These are phyloP conservation scores for Mobula hypostoma DNA, from an alignment of 2,113 vertebrate genomes.

Conservation along the genomic window DNA sequence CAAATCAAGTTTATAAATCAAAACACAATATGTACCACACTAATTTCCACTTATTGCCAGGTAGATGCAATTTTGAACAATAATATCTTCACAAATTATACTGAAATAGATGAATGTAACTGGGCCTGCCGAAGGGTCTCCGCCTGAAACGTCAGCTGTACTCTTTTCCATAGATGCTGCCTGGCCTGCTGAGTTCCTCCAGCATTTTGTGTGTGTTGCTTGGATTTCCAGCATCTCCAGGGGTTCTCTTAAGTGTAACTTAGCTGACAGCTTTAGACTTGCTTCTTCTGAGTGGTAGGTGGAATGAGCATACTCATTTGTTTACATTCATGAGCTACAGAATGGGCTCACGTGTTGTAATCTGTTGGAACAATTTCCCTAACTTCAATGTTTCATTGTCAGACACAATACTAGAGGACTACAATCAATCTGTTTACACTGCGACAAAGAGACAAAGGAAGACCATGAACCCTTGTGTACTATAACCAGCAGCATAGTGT, in stretches of 20 bases:
- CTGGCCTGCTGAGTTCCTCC: no score
- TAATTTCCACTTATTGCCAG: no score
- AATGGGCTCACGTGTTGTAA: neutral
- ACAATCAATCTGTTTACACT: neutral
- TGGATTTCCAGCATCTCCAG: no score
- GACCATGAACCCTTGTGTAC: neutral
- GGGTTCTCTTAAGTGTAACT: neutral
- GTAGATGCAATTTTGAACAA: neutral
- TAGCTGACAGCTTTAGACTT: neutral
- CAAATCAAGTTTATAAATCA: no score
- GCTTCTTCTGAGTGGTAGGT: neutral
- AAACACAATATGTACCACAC: no score
- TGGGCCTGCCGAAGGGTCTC: no score
- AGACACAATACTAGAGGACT: neutral
- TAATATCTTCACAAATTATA: neutral
- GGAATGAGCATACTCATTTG: neutral
- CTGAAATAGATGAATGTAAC: neutral
- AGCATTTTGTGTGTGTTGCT: no score
- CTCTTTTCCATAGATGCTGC: no score
- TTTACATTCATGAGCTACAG: neutral
- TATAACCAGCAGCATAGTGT: neutral
- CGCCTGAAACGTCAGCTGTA: no score
- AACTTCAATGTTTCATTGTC: neutral
- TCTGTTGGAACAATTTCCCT: neutral
- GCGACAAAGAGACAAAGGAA: neutral